Evolutionary conservation across 1,140 invertebrate genomes (phyloP).

Genomic region (Drosophila tani): DNA sequence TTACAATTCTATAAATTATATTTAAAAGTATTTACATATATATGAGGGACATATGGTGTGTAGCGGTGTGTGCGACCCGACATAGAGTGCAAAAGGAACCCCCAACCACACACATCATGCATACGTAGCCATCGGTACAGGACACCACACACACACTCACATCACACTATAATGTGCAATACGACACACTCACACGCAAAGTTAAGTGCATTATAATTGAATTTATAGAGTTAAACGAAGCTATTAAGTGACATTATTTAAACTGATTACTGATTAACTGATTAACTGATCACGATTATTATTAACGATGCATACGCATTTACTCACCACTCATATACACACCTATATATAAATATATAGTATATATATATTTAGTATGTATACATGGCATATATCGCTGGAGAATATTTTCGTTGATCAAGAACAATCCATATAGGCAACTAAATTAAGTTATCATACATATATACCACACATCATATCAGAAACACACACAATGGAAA

Average conservation of each 20-base stretch:
- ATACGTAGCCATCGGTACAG: slow-evolving; percentile 40
- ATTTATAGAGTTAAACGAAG: slow-evolving; percentile 79
- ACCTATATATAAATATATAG: slow-evolving; percentile 55
- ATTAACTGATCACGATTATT: slow-evolving; percentile 70
- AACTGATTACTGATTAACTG: slow-evolving; percentile 72
- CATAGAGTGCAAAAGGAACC: slow-evolving; percentile 40
- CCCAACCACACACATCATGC: slow-evolving; percentile 23
- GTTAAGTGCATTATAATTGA: slow-evolving; percentile 84
- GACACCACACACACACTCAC: slow-evolving; percentile 16
- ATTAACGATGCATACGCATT: slow-evolving; percentile 73
- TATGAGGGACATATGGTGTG: slow-evolving; percentile 40
- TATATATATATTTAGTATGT: slow-evolving; percentile 36
- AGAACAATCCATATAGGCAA: slow-evolving; percentile 51
- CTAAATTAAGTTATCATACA: slow-evolving; percentile 48
- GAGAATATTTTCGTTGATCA: slow-evolving; percentile 54
- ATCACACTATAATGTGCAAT: slow-evolving; percentile 39
- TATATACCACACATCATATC: slow-evolving; percentile 46
- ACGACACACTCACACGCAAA: slow-evolving; percentile 60
- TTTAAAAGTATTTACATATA: slow-evolving; percentile 67
- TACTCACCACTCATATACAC: slow-evolving; percentile 75
- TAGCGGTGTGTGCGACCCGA: slow-evolving; percentile 42
- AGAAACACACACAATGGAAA: slow-evolving; percentile 19
- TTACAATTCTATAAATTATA: slow-evolving; percentile 69
- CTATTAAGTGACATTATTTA: slow-evolving; percentile 76
- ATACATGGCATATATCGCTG: slow-evolving; percentile 62